phyloP scores from a whole-genome alignment of 2,888 invertebrate species.

The Melitaea athalia region DNA sequence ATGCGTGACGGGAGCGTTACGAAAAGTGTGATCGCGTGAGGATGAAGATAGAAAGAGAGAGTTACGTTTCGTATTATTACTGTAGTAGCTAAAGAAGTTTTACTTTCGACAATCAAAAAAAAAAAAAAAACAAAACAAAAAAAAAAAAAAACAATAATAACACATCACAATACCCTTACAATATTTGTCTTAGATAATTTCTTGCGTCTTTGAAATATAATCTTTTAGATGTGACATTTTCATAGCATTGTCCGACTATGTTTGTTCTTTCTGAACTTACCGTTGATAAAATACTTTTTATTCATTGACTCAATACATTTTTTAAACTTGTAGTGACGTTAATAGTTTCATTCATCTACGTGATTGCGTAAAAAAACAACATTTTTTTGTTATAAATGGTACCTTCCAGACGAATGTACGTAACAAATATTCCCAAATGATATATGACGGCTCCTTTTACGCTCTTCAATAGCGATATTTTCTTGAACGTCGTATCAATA shows the following conservation, averaged over 20 bases:
- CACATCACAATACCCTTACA: neutral
- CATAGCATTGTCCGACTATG: neutral
- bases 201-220: neutral
- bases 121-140: too few relatives aligned
- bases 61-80: too few relatives aligned
- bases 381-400: neutral
- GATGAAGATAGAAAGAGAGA: too few relatives aligned
- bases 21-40: too few relatives aligned
- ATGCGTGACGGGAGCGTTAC: neutral
- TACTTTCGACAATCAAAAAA: too few relatives aligned
- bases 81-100: neutral
- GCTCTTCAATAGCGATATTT: neutral
- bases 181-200: neutral
- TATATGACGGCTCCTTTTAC: conserved; percentile 17
- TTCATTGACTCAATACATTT: too few relatives aligned
- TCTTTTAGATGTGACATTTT: neutral
- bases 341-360: conserved; percentile 1
- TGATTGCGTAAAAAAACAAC: neutral
- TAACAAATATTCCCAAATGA: conserved; percentile 17
- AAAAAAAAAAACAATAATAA: too few relatives aligned
- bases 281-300: too few relatives aligned
- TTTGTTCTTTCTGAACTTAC: neutral
- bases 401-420: conserved; percentile 7
- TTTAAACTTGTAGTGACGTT: too few relatives aligned
- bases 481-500: conserved; percentile 1